A percentile compares a stretch with the other conserved stretches of the same genome.
Evolutionary conservation across 1,140 invertebrate species (phyloP).

Genomic region (Drosophila nigrodunni): DNA sequence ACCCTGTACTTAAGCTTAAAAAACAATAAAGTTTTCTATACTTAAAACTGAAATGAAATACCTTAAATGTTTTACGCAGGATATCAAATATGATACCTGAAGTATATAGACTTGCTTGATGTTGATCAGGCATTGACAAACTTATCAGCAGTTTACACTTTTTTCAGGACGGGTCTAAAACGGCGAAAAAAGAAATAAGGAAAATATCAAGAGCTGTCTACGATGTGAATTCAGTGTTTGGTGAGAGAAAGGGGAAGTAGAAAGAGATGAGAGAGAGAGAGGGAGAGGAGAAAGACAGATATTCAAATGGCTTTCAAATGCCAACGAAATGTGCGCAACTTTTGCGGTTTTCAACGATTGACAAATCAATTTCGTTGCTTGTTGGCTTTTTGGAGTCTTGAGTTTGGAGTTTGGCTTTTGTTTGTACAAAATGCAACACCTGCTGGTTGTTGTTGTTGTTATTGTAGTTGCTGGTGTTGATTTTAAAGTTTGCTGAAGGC

Average conservation of each 20-base stretch:
- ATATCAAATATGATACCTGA: no score
- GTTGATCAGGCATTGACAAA: no score
- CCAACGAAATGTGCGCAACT: conserved; percentile 77
- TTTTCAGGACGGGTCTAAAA: no score
- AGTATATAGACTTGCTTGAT: no score
- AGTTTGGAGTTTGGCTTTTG: conserved; percentile 35
- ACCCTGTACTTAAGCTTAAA: no score
- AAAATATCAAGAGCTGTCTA: conserved; percentile 54
- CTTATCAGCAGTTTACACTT: no score
- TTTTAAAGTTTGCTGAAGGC: conserved; percentile 42
- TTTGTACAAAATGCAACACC: conserved; percentile 61
- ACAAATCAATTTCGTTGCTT: conserved; percentile 77
- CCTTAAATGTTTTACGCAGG: no score
- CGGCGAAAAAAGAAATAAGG: conserved; percentile 2
- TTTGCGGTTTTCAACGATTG: conserved; percentile 76
- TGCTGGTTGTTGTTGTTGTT: conserved; percentile 65
- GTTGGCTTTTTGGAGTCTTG: conserved; percentile 34
- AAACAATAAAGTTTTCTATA: no score
- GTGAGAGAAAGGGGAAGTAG: not conserved
- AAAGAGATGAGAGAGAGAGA: conserved; percentile 5
- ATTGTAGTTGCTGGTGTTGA: conserved; percentile 22
- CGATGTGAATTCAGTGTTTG: conserved; percentile 20
- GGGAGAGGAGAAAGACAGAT: conserved; percentile 30
- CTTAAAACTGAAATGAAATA: no score
- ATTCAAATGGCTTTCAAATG: conserved; percentile 81